A percentile compares a stretch with the other conserved stretches of the same genome.
Evolutionary conservation across 2,113 vertebrate species (phyloP).

Genomic region (Pedionomus torquatus): DNA sequence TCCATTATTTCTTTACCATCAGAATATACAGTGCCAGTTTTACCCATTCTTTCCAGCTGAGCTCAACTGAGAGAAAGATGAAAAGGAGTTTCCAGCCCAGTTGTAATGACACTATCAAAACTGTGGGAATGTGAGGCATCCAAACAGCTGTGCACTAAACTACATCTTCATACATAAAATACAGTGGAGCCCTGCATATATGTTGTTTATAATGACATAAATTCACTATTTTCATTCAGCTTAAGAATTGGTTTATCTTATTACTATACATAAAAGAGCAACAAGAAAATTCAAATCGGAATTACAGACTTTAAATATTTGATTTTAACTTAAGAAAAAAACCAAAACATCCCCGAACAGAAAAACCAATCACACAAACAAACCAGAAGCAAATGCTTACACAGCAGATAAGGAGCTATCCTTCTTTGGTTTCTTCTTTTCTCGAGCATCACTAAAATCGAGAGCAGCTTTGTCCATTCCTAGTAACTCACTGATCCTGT

Average conservation of each 20-base stretch:
- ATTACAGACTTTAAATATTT: neutral
- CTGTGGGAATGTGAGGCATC: neutral
- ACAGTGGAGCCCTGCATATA: neutral
- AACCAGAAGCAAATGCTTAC: constrained; percentile 77
- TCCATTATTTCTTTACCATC: neutral
- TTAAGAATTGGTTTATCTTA: neutral
- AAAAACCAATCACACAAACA: neutral
- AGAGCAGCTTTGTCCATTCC: constrained; percentile 96
- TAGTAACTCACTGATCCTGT: constrained; percentile 93
- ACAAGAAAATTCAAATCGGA: neutral
- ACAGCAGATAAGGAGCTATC: constrained; percentile 92
- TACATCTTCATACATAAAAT: neutral
- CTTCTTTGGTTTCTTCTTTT: constrained; percentile 93
- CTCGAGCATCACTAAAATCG: constrained; percentile 93
- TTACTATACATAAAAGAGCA: neutral
- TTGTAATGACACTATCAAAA: neutral
- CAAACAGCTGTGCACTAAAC: neutral
- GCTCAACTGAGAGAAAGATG: neutral
- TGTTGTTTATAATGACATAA: neutral
- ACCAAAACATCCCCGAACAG: accelerated
- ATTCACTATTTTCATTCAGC: neutral
- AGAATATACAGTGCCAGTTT: neutral
- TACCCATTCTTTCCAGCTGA: neutral
- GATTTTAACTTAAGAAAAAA: neutral
- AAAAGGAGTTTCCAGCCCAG: neutral